Conservation (phyloP, 2,797 vertebrate species). For the Melanitta fusca region DNA sequence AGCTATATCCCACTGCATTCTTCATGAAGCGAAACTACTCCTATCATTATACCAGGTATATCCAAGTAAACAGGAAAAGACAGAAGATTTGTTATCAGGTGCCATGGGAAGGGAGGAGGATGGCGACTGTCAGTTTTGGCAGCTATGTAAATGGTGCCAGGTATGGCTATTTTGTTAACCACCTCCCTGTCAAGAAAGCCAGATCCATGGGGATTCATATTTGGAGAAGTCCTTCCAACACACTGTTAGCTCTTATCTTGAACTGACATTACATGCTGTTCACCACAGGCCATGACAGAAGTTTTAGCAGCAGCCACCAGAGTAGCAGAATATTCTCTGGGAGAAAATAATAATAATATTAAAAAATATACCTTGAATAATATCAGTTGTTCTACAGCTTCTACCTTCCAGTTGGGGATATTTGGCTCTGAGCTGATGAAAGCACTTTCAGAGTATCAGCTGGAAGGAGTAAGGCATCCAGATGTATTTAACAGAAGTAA, state of each 20-base stretch:
- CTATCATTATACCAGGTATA: background rate
- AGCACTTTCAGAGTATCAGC: background rate
- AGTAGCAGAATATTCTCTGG: background rate
- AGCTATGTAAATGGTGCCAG: background rate
- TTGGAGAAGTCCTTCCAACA: constrained; percentile 12
- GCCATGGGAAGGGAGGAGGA: background rate
- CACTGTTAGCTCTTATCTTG: constrained; percentile 39
- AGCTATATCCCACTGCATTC: background rate
- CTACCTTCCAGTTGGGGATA: background rate
- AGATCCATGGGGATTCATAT: background rate
- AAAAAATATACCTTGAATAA: background rate
- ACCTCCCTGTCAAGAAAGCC: background rate
- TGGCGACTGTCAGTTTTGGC: background rate
- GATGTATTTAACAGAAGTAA: constrained; percentile 13
- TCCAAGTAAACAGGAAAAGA: background rate
- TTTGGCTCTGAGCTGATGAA: background rate
- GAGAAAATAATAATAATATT: background rate
- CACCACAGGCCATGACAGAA: constrained; percentile 4
- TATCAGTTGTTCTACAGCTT: background rate
- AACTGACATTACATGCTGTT: background rate
- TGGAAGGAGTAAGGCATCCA: background rate
- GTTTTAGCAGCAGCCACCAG: background rate
- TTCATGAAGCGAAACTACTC: background rate
- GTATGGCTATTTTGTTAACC: background rate
- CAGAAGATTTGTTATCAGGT: background rate